phyloP scores from a whole-genome alignment of 2,113 vertebrate genomes.

The Marcusenius ussheri region DNA sequence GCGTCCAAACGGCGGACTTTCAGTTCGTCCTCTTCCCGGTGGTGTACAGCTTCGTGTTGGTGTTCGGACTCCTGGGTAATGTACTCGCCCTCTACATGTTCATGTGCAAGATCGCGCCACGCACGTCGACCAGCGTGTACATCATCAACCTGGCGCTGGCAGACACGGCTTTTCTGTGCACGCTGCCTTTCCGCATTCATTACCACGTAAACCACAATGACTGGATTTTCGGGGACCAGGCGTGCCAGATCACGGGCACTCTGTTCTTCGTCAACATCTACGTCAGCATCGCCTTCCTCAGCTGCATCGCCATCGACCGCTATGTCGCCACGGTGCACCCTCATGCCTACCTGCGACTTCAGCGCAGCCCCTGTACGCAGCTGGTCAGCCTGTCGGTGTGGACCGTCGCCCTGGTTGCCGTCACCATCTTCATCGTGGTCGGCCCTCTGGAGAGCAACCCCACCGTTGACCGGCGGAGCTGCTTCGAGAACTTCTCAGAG shows the following conservation, averaged over 20 bases:
- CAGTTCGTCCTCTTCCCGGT: constrained; percentile 59
- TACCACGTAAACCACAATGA: constrained; percentile 62
- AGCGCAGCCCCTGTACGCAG: background rate
- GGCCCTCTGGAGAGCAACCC: constrained; percentile 42
- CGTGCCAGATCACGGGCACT: constrained; percentile 55
- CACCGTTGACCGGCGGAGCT: constrained; percentile 18
- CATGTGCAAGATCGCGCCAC: constrained; percentile 30
- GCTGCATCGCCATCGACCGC: constrained; percentile 65
- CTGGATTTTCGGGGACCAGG: constrained; percentile 62
- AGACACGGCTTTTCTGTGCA: constrained; percentile 56
- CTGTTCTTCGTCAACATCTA: constrained; percentile 64
- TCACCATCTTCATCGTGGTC: constrained; percentile 40
- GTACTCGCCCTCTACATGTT: constrained; percentile 56
- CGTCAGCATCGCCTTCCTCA: constrained; percentile 68
- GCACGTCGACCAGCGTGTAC: constrained; percentile 55
- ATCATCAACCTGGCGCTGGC: constrained; percentile 66
- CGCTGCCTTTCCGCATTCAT: constrained; percentile 68
- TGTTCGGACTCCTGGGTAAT: constrained; percentile 65
- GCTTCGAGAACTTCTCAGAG: constrained; percentile 63
- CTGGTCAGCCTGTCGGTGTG: constrained; percentile 48
- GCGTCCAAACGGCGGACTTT: constrained; percentile 47
- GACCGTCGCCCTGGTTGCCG: background rate
- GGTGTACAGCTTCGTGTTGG: constrained; percentile 56
- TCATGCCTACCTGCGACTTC: constrained; percentile 53
- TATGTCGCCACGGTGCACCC: constrained; percentile 69